phyloP scores from a whole-genome alignment of 2,797 vertebrate genomes.

The Phylloscopus collybita region DNA sequence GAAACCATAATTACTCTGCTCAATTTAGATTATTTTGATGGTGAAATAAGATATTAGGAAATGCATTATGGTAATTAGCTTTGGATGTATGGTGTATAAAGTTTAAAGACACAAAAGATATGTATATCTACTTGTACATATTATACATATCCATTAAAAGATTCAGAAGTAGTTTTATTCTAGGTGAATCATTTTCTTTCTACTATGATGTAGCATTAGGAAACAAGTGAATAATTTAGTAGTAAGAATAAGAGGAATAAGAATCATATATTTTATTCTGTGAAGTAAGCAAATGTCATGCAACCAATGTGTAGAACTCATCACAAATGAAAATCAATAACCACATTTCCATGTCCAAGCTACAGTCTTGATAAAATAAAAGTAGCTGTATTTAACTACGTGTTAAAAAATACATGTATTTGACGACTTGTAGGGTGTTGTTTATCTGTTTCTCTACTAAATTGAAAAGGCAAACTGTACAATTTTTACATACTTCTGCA shows the following conservation, averaged over 20 bases:
- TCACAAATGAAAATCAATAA: slow-evolving; percentile 1
- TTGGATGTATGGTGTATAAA: neutral
- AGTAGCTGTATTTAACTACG: neutral
- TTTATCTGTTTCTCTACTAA: neutral
- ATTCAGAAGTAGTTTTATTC: neutral
- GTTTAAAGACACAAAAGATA: neutral
- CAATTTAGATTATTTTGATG: neutral
- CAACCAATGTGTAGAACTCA: slow-evolving; percentile 17
- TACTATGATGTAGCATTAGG: slow-evolving; percentile 26
- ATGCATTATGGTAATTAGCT: neutral
- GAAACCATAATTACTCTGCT: neutral
- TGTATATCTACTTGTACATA: neutral
- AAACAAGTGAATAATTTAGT: slow-evolving; percentile 34
- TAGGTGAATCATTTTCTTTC: neutral
- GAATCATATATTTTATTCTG: slow-evolving; percentile 23
- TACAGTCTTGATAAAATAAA: slow-evolving; percentile 29
- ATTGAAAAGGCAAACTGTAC: neutral
- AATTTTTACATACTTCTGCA: neutral
- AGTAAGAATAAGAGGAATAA: slow-evolving; percentile 53
- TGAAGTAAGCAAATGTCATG: neutral
- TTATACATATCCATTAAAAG: neutral
- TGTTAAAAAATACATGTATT: neutral
- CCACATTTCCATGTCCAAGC: neutral
- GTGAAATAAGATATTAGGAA: neutral
- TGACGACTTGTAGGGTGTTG: neutral